Evolutionary conservation across 2,888 invertebrate genomes (phyloP), one percentile per base, ranked within the genome.

Genomic region (Melolontha melolontha): DNA sequence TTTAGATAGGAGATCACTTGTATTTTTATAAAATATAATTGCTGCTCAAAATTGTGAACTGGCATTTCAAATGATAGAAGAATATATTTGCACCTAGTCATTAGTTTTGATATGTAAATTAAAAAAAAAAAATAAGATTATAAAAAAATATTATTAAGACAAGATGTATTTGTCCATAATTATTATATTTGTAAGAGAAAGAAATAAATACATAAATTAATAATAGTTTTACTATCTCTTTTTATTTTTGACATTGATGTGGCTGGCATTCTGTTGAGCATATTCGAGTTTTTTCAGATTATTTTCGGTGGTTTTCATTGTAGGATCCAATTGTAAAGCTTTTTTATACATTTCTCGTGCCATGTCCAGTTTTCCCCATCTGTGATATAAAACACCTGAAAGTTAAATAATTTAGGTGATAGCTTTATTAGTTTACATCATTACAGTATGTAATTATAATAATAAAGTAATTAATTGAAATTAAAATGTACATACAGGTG

Each of bases 331-430:
- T 75, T 86, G 83, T 62, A 97, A 84, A 11, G 96, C 94, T 77
- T 86, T 89, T 74, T 85, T 84, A 79, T 97, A 97, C 84, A 91
- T 89, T 71, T 86, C 81, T 78, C 90, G 87, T 0, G 97, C 97
- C 75, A 88, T 84, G 5, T 88, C 85, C 68, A 88, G 86, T 83
- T 92, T 94, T 71, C 91, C 91, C 95, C 95, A 96, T 17, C 95
- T 90, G 84, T 96, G 96, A 82, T 96, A 96, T n/a, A 97, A 85
- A 16, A 97, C 95, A 67, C 94, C 94, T 93, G 81, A 11, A 70
- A 74, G 4, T 4, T 4, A 22, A 2, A 22, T 22, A 22, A 22
- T 22, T 2, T 22, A 22, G 22, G 22, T 4, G 1, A 22, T 22
- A 22, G 4, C 22, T 22, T 22, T 22, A n/a, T n/a, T n/a, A 22